Conservation (phyloP, 2,888 invertebrate genomes). For the Epistrophella euchroma region DNA sequence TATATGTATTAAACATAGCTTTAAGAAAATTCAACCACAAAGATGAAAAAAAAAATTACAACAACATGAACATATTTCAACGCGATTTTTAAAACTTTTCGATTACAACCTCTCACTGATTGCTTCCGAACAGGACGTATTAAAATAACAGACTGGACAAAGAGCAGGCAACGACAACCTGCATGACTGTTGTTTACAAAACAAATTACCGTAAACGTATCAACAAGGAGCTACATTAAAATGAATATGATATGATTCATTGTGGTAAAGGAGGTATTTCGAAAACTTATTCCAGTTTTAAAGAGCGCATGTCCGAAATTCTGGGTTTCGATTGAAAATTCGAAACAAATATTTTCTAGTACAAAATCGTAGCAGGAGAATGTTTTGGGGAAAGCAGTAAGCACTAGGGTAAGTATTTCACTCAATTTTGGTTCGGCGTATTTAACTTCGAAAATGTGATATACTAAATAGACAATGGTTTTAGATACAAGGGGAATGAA, state of each 20-base stretch:
- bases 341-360: slow-evolving; percentile 21
- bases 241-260: slow-evolving; percentile 41
- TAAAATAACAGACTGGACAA: slow-evolving; percentile 51
- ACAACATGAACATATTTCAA: slow-evolving; percentile 15
- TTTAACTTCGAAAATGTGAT: neutral
- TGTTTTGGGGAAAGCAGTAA: neutral
- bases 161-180: slow-evolving; percentile 45
- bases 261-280: slow-evolving; percentile 25
- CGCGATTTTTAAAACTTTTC: slow-evolving; percentile 4
- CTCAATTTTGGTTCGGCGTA: neutral
- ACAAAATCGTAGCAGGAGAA: slow-evolving; percentile 25
- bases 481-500: neutral
- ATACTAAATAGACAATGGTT: neutral
- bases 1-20: slow-evolving; percentile 1
- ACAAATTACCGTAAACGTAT: slow-evolving; percentile 65
- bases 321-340: slow-evolving; percentile 6
- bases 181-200: slow-evolving; percentile 67
- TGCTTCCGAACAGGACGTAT: slow-evolving; percentile 52
- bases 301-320: slow-evolving; percentile 34
- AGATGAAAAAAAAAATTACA: slow-evolving; percentile 21
- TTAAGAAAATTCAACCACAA: neutral
- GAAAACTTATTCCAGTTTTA: slow-evolving; percentile 39
- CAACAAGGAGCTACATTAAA: slow-evolving; percentile 4
- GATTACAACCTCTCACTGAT: slow-evolving; percentile 1
- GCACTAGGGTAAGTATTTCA: neutral